Evolutionary conservation across 2,113 vertebrate species (phyloP).

Genomic region (Columbina picui): DNA sequence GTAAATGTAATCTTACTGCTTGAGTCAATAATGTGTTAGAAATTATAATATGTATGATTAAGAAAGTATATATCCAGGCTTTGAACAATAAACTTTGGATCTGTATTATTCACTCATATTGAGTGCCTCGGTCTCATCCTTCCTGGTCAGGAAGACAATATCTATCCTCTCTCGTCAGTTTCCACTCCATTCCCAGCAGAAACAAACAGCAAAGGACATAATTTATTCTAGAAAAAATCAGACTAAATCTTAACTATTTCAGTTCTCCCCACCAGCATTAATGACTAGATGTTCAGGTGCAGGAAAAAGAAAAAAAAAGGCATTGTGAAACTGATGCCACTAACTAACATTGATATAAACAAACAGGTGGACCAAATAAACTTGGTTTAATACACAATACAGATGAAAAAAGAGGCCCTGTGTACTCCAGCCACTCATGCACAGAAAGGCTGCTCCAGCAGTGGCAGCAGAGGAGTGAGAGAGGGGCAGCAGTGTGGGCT

Average conservation of each 20-base stretch:
- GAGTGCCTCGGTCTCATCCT: no score
- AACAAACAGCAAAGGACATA: background rate
- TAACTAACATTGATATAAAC: background rate
- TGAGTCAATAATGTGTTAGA: no score
- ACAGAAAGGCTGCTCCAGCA: rapidly evolving
- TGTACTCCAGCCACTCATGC: background rate
- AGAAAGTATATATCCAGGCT: no score
- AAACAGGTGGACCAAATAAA: background rate
- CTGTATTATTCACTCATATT: no score
- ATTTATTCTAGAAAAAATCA: background rate
- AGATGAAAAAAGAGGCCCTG: background rate
- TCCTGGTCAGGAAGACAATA: no score
- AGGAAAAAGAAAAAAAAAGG: background rate
- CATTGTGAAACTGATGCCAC: background rate
- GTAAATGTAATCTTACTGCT: no score
- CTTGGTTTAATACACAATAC: background rate
- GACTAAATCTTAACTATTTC: background rate
- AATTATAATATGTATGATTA: no score
- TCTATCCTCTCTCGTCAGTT: no score
- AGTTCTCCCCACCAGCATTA: background rate
- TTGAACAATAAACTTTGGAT: no score
- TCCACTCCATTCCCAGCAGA: background rate
- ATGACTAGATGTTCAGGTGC: background rate
- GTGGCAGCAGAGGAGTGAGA: background rate
- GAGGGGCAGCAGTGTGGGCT: rapidly evolving